Base-by-base conservation (phyloP, 2,113 vertebrate species). In the Nannobrachium achirus region DNA sequence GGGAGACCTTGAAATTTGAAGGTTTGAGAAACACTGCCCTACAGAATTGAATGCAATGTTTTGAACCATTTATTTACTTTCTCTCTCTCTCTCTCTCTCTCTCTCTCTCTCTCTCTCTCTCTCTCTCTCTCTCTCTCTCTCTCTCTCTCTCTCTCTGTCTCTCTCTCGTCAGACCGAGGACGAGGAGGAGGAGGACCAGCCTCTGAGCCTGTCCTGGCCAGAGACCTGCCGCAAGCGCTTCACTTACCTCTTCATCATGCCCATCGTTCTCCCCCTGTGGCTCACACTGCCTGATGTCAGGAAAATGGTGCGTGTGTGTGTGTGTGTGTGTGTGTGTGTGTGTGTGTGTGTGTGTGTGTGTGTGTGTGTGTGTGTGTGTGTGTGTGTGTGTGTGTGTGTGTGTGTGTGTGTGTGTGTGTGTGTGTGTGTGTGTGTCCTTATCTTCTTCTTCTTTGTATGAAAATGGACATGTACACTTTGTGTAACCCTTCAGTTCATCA, bases 171-270 rank as follows among this genome's bases (percentile, higher is more conserved):
- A 86, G 89, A 94, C 92, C 49, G 95, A 95, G 72, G 89, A 92
- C 0, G 93, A 94, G 1, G 94, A 95, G 15, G 91, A 93, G 44
- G 94, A 96, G 0, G 95, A 95, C 76, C 94, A 95, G 87, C 96
- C 96, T 56, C 93, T 98, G 77, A 97, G 93, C 84, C 85, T 98
- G 77, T 91, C 94, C 67, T 98, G 96, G 96, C 96, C 96, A 0
- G 82, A 95, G 57, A 91, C 92, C 0, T 19, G 48, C 59, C 95
- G 93, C 78, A 98, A 98, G 80, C 93, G 93, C 67, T 40, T 93
- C 79, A 96, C 94, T 0, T 97, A 96, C 80, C 93, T 98, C 66
- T 25, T 95, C 0, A 93, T 98, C 39, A 79, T 97, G 0, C 96
- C 96, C 20, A 94, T 98, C 50, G 93, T 96, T 73, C 90, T 97